Conservation (phyloP, 2,888 invertebrate species). For the Pimpla rufipes region DNA sequence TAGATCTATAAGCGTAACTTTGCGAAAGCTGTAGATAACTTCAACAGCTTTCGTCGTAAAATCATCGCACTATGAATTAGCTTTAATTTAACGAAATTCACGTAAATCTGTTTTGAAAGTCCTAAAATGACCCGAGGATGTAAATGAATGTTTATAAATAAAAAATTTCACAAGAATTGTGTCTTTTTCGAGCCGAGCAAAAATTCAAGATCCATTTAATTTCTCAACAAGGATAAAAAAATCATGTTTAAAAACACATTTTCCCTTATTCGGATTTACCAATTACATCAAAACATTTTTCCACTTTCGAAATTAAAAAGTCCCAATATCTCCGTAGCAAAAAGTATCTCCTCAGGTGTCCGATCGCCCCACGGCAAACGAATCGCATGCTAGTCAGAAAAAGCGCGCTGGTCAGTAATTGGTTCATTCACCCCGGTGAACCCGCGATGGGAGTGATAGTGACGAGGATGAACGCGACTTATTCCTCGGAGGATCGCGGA, state of each 20-base stretch:
- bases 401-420: slow-evolving; percentile 1
- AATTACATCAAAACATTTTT: neutral
- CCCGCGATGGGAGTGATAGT: slow-evolving; percentile 5
- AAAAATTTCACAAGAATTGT: too few species aligned
- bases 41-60: neutral
- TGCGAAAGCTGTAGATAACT: slow-evolving; percentile 4
- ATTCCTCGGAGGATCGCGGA: neutral
- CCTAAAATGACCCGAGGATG: neutral
- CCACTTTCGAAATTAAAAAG: too few species aligned
- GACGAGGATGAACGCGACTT: slow-evolving; percentile 24
- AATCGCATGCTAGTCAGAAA: neutral
- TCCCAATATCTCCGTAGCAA: too few species aligned
- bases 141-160: neutral
- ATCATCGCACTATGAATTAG: neutral
- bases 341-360: too few species aligned
- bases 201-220: too few species aligned
- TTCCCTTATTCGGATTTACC: too few species aligned
- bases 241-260: neutral
- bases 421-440: slow-evolving; percentile 3
- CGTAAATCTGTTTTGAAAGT: neutral
- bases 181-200: too few species aligned
- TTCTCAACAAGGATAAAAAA: too few species aligned
- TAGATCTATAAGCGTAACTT: neutral
- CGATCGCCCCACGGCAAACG: too few species aligned
- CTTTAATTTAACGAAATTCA: neutral